Percentiles rank a stretch among this genome's conserved stretches.
These are phyloP conservation scores for Brevipalpus yothersi DNA, from an alignment of 1,140 invertebrate species.

Conservation along the genomic window DNA sequence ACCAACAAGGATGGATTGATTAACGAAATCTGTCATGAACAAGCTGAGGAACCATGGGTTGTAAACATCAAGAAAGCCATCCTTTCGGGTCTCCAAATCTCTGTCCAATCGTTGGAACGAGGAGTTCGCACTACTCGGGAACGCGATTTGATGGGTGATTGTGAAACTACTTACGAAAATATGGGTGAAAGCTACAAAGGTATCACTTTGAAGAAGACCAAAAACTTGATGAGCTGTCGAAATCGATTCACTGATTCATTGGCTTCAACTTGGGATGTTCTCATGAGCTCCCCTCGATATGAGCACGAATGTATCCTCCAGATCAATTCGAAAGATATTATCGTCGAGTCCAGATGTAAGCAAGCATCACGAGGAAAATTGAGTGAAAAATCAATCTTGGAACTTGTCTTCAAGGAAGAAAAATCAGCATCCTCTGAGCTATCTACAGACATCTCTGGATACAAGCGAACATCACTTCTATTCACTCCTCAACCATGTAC, in stretches of 20 bases:
- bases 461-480: not conserved
- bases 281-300: not conserved
- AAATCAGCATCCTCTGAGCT: not conserved
- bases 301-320: not conserved
- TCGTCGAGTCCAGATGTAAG: not conserved
- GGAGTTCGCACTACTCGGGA: not conserved
- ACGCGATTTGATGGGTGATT: constrained; percentile 5
- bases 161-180: constrained; percentile 5
- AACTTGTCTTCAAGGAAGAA: not conserved
- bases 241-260: not conserved
- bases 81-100: constrained; percentile 4
- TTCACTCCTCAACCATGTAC: not conserved
- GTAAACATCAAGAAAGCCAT: constrained; percentile 9
- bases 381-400: not conserved
- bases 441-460: not conserved
- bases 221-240: constrained; percentile 2
- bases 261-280: not conserved
- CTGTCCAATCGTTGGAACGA: not conserved
- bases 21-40: not conserved
- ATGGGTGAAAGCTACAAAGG: not conserved
- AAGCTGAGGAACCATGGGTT: not conserved
- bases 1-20: not conserved
- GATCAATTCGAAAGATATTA: not conserved
- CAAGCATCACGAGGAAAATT: not conserved
- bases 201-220: constrained; percentile 1